Evolutionary conservation across 1,140 invertebrate genomes (phyloP).

Genomic region (Helicorthomorpha holstii): DNA sequence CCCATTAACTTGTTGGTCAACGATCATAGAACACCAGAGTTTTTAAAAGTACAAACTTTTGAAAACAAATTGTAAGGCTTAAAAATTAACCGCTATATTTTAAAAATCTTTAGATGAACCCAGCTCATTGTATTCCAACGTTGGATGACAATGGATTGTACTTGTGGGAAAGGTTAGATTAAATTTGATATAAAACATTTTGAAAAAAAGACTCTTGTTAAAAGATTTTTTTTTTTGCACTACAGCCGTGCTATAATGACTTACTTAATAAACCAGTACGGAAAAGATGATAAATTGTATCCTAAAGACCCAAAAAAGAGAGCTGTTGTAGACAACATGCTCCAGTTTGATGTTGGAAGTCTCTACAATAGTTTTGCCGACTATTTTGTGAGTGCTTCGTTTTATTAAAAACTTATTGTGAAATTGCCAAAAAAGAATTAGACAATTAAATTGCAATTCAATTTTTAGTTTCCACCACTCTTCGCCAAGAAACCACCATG

Average conservation of each 20-base stretch:
- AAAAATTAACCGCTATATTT: too few species aligned
- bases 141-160: constrained; percentile 12
- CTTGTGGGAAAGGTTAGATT: constrained; percentile 9
- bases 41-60: too few species aligned
- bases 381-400: neutral
- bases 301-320: neutral
- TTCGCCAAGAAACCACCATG: constrained; percentile 1
- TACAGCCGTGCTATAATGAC: neutral
- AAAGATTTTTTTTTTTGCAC: neutral
- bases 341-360: constrained; percentile 51
- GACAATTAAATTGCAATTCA: constrained; percentile 3
- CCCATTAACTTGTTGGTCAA: constrained; percentile 13
- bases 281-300: neutral
- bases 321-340: constrained; percentile 33
- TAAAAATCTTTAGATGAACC: constrained; percentile 7
- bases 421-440: constrained; percentile 10
- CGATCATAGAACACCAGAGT: too few species aligned
- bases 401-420: neutral
- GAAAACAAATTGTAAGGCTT: too few species aligned
- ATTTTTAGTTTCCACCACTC: neutral
- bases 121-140: constrained; percentile 12
- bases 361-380: constrained; percentile 25
- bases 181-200: neutral
- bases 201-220: neutral
- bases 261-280: neutral